Evolutionary conservation across 30 jellyfish, hydroid and myxozoan species (phyloP).

Genomic region (Nemopilema nomurai): DNA sequence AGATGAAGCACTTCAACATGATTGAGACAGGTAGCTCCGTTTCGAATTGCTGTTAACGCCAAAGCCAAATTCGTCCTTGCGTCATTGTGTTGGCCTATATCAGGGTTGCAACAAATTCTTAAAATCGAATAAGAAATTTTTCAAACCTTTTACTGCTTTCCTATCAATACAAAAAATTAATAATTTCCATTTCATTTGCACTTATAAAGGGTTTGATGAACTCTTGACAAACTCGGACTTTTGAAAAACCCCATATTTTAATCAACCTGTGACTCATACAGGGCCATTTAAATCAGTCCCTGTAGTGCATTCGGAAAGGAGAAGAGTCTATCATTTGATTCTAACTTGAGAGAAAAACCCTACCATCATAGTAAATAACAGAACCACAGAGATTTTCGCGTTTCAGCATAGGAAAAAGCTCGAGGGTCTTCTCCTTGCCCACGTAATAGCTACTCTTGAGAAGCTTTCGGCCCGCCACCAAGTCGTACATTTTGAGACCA

Average conservation of each 20-base stretch:
- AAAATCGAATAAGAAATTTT: too few species aligned
- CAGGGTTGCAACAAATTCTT: too few species aligned
- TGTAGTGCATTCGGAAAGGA: too few species aligned
- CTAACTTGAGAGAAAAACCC: constrained; percentile 6
- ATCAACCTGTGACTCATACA: too few species aligned
- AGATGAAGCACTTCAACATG: constrained; percentile 90
- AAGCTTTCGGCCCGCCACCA: constrained; percentile 94
- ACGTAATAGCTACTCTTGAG: constrained; percentile 88
- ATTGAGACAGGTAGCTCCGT: constrained; percentile 90
- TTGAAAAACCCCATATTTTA: too few species aligned
- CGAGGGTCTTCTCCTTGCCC: constrained; percentile 76
- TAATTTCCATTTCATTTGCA: too few species aligned
- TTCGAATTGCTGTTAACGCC: constrained; percentile 89
- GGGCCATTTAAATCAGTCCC: too few species aligned
- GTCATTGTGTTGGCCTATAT: constrained; percentile 99
- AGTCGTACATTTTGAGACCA: constrained; percentile 93
- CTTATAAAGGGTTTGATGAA: too few species aligned
- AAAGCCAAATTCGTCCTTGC: constrained; percentile 89
- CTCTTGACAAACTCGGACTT: too few species aligned
- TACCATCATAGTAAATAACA: constrained; percentile 91
- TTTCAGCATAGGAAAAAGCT: constrained; percentile 87
- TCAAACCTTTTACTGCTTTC: not conserved
- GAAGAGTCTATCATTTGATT: too few species aligned
- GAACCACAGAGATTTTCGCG: constrained; percentile 89
- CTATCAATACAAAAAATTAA: too few species aligned